phyloP scores from a whole-genome alignment of 2,888 invertebrate species.

The Myopa testacea region DNA sequence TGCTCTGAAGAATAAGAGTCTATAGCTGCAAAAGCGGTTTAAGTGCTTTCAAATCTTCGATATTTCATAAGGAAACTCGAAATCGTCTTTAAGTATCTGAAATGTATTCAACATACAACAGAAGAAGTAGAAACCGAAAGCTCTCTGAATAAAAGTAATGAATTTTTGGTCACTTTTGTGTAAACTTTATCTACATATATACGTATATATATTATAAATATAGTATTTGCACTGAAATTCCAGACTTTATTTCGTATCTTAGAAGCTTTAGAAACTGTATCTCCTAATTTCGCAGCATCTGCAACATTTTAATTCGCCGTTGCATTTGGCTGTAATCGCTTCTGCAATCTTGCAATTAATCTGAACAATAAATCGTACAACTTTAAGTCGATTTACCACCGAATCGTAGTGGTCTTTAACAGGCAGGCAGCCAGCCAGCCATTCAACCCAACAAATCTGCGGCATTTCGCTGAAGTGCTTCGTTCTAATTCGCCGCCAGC shows the following conservation, averaged over 20 bases:
- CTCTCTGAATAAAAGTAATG: too few relatives aligned
- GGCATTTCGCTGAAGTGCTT: constrained; percentile 43
- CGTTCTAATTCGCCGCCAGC: constrained; percentile 43
- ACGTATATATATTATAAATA: too few relatives aligned
- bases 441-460: constrained; percentile 15
- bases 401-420: neutral
- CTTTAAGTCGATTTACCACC: neutral
- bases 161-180: too few relatives aligned
- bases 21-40: constrained; percentile 19
- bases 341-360: constrained; percentile 32
- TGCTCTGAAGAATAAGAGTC: neutral
- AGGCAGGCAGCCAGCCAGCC: neutral
- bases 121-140: too few relatives aligned
- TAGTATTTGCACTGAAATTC: too few relatives aligned
- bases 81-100: neutral
- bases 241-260: neutral
- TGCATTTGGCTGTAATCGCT: constrained; percentile 28
- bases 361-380: constrained; percentile 26
- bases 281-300: neutral
- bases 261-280: neutral
- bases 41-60: constrained; percentile 24
- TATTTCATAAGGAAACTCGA: neutral
- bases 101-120: neutral
- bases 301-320: neutral
- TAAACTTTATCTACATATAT: too few relatives aligned